Evolutionary conservation across 2,888 invertebrate species (phyloP), one percentile per base, ranked within the genome.

Genomic region (Omphaloscelis lunosa): DNA sequence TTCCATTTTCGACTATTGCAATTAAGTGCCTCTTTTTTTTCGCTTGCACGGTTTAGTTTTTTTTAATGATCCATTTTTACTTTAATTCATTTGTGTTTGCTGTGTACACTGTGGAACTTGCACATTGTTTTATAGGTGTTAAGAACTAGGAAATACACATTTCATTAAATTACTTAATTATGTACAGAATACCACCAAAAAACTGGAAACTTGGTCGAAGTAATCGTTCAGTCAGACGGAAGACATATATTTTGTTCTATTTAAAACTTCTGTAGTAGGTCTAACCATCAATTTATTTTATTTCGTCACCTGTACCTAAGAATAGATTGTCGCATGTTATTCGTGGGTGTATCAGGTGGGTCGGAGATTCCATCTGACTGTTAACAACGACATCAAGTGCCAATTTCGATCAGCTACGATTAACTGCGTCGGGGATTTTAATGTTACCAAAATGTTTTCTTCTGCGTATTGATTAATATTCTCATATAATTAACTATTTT

Each of bases 291-390:
- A 12, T 61, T 39, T 56, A 68, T 48, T 48, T 48, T 48, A 68
- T 69, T 80, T 61, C 68, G 39, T 72, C 83, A 83, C 72, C 34
- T 41, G 41, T 34, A 15, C 8, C 66, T 80, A 68, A 59, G 41
- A 80, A 84, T 81, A 81, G 73, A 45, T 8, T 45, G 73, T 51
- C 51, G 61, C 61, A 45, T 84, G 62, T 56, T 45, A 34, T 17
- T 53, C 59, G 67, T 80, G 81, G 81, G 81, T 48, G 72, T 34
- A 66, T 58, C 85, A 80, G 56, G 80, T 80, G 72, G 80, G 71
- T n/a, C 20, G 65, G 20, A 48, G 48, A 70, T 51, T 56, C 65
- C 61, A 62, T 56, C 80, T 62, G 80, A 8, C 48, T 58, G 53
- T 41, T 53, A 20, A 78, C 63, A n/a, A 12, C 58, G n/a, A 56